Evolutionary conservation across 2,113 vertebrate genomes (phyloP).

Genomic region (Rhadina sibilatrix): DNA sequence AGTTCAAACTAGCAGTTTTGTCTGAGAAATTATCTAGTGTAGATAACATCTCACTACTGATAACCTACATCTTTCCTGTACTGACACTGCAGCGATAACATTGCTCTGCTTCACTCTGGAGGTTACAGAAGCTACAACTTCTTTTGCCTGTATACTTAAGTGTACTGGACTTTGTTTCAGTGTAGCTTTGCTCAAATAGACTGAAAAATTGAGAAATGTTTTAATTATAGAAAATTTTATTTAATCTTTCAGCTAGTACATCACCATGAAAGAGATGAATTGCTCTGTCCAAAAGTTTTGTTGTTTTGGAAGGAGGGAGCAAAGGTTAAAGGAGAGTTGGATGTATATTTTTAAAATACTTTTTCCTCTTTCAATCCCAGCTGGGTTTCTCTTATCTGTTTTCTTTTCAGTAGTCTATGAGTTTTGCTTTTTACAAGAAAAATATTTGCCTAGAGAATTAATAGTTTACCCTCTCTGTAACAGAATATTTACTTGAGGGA

Average conservation of each 20-base stretch:
- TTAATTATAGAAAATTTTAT: background rate
- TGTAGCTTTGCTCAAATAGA: background rate
- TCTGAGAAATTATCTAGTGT: background rate
- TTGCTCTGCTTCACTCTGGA: background rate
- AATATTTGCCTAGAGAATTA: background rate
- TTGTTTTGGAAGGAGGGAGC: background rate
- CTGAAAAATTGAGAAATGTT: background rate
- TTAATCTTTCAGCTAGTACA: background rate
- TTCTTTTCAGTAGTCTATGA: background rate
- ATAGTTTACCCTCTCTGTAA: background rate
- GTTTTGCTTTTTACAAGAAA: background rate
- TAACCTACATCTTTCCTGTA: background rate
- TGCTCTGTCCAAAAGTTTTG: background rate
- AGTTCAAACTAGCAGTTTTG: background rate
- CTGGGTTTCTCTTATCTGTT: background rate
- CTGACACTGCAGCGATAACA: background rate
- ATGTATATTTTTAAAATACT: background rate
- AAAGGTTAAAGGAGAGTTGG: background rate
- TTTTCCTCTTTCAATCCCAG: background rate
- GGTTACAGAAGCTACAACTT: background rate
- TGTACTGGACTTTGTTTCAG: background rate
- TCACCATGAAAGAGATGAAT: background rate
- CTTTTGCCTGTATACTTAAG: background rate
- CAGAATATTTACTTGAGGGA: background rate
- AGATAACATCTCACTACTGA: background rate